These are phyloP conservation scores for Eupithecia inturbata DNA, from an alignment of 2,888 invertebrate species.

Conservation along the genomic window DNA sequence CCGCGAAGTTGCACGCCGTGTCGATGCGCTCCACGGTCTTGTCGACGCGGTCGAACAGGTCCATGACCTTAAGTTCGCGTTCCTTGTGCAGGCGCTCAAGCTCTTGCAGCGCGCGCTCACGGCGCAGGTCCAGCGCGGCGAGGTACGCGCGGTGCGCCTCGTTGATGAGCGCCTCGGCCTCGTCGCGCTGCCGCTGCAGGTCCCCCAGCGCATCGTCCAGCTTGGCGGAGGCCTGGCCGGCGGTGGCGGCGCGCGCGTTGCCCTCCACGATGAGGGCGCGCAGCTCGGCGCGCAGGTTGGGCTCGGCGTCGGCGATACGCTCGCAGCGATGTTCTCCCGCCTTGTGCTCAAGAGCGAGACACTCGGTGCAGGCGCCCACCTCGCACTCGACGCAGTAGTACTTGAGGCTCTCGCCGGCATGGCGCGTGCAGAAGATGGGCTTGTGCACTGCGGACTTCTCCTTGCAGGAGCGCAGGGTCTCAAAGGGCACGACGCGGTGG, in stretches of 20 bases:
- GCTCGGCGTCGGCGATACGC: slow-evolving; percentile 91
- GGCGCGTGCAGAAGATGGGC: slow-evolving; percentile 92
- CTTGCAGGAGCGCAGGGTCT: slow-evolving; percentile 91
- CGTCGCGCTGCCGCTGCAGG: slow-evolving; percentile 93
- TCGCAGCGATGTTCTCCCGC: slow-evolving; percentile 93
- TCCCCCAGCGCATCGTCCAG: slow-evolving; percentile 93
- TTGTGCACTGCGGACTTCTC: slow-evolving; percentile 94
- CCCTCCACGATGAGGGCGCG: slow-evolving; percentile 89
- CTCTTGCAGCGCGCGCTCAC: slow-evolving; percentile 89
- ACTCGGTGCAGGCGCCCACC: slow-evolving; percentile 94
- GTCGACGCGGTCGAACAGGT: slow-evolving; percentile 91
- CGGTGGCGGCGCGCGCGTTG: slow-evolving; percentile 89
- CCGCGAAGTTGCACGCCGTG: slow-evolving; percentile 93
- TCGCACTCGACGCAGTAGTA: slow-evolving; percentile 95
- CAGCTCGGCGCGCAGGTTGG: slow-evolving; percentile 90
- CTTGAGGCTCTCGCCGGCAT: slow-evolving; percentile 92
- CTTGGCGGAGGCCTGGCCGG: slow-evolving; percentile 89
- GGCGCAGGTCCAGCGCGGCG: slow-evolving; percentile 91
- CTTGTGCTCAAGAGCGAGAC: slow-evolving; percentile 92
- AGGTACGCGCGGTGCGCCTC: slow-evolving; percentile 92
- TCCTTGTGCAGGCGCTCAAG: slow-evolving; percentile 91
- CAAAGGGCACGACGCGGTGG: slow-evolving; percentile 95
- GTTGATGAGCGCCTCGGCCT: slow-evolving; percentile 91
- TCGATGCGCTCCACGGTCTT: slow-evolving; percentile 93
- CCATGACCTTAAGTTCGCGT: slow-evolving; percentile 95